Percentiles rank a stretch among this genome's conserved stretches.
These are phyloP conservation scores for Bombus waltoni DNA, from an alignment of 1,140 invertebrate species.

Conservation along the genomic window DNA sequence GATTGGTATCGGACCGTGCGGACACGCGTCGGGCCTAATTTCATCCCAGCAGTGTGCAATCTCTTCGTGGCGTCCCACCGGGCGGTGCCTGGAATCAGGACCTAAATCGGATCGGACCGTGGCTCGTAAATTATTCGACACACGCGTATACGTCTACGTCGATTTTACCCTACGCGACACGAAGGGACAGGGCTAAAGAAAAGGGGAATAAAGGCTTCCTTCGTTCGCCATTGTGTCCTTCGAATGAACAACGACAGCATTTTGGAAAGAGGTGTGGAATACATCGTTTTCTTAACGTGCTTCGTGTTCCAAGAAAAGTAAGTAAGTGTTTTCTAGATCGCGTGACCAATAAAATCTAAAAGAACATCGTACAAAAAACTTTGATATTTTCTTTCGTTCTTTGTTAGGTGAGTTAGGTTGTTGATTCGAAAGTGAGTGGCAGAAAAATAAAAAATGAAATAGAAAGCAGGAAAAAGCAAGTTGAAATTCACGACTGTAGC, in stretches of 20 bases:
- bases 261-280: neutral
- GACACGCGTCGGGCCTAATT: slow-evolving; percentile 62
- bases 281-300: neutral
- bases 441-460: neutral
- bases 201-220: neutral
- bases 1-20: slow-evolving; percentile 62
- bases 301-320: neutral
- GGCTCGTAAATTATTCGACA: slow-evolving; percentile 73
- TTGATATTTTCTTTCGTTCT: neutral
- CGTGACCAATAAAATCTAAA: slow-evolving; percentile 2
- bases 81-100: slow-evolving; percentile 57
- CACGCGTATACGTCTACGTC: slow-evolving; percentile 46
- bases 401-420: neutral
- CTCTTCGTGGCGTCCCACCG: slow-evolving; percentile 41
- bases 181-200: neutral
- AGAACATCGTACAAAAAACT: neutral
- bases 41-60: slow-evolving; percentile 57
- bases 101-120: slow-evolving; percentile 70
- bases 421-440: neutral
- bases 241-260: neutral
- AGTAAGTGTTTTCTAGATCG: neutral
- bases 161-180: slow-evolving; percentile 31
- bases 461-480: too few relatives aligned
- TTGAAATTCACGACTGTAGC: too few relatives aligned
- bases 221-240: neutral